Conservation (phyloP, 1,140 invertebrate genomes). For the Meloidogyne chitwoodi region DNA sequence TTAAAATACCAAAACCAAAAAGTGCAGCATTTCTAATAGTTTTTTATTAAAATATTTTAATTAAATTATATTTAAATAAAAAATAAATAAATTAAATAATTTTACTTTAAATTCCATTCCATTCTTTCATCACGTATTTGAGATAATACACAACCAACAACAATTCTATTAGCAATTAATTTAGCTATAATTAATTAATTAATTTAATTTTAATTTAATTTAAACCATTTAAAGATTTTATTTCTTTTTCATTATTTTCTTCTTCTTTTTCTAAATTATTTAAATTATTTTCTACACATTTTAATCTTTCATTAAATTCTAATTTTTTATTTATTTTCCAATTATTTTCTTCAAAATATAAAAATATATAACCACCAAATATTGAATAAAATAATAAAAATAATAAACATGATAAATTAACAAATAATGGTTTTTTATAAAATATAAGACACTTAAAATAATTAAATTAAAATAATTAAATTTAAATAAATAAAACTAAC, state of each 20-base stretch:
- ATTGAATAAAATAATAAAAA: slow-evolving; percentile 48
- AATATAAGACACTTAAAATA: slow-evolving; percentile 40
- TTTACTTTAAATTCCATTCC: slow-evolving; percentile 36
- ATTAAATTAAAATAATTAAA: not conserved
- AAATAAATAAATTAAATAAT: not conserved
- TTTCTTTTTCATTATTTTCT: not conserved
- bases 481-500: not conserved
- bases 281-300: not conserved
- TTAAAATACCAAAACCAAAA: slow-evolving; percentile 54
- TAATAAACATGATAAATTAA: slow-evolving; percentile 43
- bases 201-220: not conserved
- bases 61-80: not conserved
- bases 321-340: slow-evolving; percentile 23
- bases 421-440: slow-evolving; percentile 45
- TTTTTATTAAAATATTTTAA: slow-evolving; percentile 15
- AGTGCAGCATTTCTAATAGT: slow-evolving; percentile 42
- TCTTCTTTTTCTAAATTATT: not conserved
- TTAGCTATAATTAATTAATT: not conserved
- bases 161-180: slow-evolving; percentile 24
- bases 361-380: slow-evolving; percentile 48
- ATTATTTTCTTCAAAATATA: slow-evolving; percentile 45
- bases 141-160: slow-evolving; percentile 27
- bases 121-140: slow-evolving; percentile 31
- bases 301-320: not conserved
- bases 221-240: not conserved